Base-by-base conservation (phyloP, 2,113 vertebrate species). In the Aegithalos caudatus region DNA sequence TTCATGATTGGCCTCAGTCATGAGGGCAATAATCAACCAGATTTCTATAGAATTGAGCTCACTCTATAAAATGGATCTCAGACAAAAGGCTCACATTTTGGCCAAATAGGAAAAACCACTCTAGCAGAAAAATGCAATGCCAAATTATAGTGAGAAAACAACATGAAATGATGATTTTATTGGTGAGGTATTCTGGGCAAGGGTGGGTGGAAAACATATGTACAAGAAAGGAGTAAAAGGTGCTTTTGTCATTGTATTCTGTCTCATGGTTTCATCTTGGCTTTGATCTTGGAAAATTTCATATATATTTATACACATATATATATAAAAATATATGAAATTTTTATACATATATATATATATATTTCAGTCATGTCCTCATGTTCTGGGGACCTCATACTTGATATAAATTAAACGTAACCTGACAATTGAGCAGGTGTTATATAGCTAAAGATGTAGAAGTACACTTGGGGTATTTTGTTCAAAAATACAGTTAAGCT, bases 171-270 rank as follows among this genome's bases (percentile, higher is more conserved):
- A 7, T 29, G 76, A 31, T 62, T 70, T 58, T 73, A 65, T 50
- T 86, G 40, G 27, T 37, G 20, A 67, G 72, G 6, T 25, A 53
- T 56, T 87, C 53, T 81, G 38, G 16, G 11, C 0, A 0, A 9
- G 3, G 3, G 9, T 3, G 0, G 33, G 50, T 24, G 19, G 12
- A 53, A 19, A 56, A 44, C 19, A 6, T 61, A 45, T 0, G 3
- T 31, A 44, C 4, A 3, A 66, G 1, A 81, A 8, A 61, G 33
- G 17, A 60, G 9, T 11, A 53, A 78, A 81, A 83, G 1, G 12
- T 47, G 4, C 0, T 42, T 87, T 72, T 64, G 22, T 58, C 4
- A 21, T 94, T 86, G 81, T 24, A 50, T 74, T 81, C 47, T 37
- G 13, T 54, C 23, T 74, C 11, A 14, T 50, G 3, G 11, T 53